A percentile compares a stretch with the other conserved stretches of the same genome.
Evolutionary conservation across 2,888 invertebrate species (phyloP).

Genomic region (Plebejus anna): DNA sequence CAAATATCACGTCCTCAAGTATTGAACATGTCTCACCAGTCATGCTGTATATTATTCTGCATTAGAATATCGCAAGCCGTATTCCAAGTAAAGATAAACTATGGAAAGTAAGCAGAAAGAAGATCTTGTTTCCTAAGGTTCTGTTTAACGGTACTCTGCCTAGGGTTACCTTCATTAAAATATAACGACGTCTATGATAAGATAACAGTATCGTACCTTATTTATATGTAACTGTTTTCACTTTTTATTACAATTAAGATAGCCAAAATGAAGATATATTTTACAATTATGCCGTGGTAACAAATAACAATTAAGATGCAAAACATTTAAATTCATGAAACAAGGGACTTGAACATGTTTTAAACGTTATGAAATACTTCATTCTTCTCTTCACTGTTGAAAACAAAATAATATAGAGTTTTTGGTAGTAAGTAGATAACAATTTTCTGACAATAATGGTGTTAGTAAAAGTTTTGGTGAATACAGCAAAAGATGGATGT

Average conservation of each 20-base stretch:
- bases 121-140: constrained; percentile 16
- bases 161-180: constrained; percentile 61
- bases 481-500: too few species aligned
- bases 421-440: background rate
- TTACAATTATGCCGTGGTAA: background rate
- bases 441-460: background rate
- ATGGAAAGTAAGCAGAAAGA: background rate
- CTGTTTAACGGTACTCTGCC: constrained; percentile 2
- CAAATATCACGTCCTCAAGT: too few species aligned
- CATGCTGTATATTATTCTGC: background rate
- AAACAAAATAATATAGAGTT: background rate
- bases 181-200: constrained; percentile 56
- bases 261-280: constrained; percentile 19
- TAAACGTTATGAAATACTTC: background rate
- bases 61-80: background rate
- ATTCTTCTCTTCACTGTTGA: background rate
- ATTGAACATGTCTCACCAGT: too few species aligned
- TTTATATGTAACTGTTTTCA: constrained; percentile 30
- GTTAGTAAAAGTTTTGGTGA: too few species aligned
- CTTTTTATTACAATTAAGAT: constrained; percentile 28
- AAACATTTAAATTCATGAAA: background rate
- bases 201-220: constrained; percentile 48
- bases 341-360: background rate
- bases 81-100: background rate
- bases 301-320: background rate